phyloP scores from a whole-genome alignment of 2,113 vertebrate genomes.

The Platichthys flesus region DNA sequence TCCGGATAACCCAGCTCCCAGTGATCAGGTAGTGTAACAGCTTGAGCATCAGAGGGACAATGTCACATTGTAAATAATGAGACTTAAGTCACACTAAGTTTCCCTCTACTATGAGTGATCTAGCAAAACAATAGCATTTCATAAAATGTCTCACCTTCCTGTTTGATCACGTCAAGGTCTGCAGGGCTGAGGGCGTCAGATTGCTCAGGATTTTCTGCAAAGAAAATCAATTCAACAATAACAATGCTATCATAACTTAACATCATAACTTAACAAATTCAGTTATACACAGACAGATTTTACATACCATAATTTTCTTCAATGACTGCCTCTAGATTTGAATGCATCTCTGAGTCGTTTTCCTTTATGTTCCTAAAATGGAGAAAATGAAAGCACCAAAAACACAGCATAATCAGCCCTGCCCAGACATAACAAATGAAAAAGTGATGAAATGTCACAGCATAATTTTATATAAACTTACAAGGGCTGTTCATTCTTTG shows the following conservation, averaged over 20 bases:
- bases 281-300: not conserved
- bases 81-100: not conserved
- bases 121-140: not conserved
- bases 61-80: not conserved
- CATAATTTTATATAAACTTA: slow-evolving; percentile 45
- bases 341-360: slow-evolving; percentile 59
- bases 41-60: slow-evolving; percentile 44
- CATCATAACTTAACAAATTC: not conserved
- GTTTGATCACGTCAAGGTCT: not conserved
- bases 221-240: not conserved
- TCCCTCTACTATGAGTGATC: no score
- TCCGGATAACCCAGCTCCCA: slow-evolving; percentile 84
- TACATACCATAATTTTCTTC: slow-evolving; percentile 75
- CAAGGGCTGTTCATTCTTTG: slow-evolving; percentile 53
- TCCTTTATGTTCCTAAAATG: slow-evolving; percentile 74
- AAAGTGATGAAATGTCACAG: not conserved
- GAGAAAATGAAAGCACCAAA: slow-evolving; percentile 36
- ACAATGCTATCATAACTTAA: not conserved
- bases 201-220: slow-evolving; percentile 29
- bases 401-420: not conserved
- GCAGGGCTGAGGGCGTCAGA: not conserved
- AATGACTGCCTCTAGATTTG: slow-evolving; percentile 45
- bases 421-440: not conserved
- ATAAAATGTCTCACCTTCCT: slow-evolving; percentile 40
- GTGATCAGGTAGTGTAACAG: slow-evolving; percentile 73